phyloP scores from a whole-genome alignment of 2,888 invertebrate species.

The Netelia virgata region DNA sequence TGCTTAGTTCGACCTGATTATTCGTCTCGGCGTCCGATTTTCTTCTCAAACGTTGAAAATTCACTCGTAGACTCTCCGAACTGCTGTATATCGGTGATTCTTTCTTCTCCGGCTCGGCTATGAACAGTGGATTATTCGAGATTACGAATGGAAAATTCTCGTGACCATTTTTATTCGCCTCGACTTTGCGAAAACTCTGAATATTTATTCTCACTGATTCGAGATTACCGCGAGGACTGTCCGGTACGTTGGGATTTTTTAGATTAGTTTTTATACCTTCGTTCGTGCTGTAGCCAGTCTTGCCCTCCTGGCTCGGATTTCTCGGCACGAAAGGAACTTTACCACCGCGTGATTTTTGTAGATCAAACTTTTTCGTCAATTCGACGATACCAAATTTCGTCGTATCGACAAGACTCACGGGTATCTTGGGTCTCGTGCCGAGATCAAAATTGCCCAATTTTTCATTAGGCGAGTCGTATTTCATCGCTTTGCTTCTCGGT shows the following conservation, averaged over 20 bases:
- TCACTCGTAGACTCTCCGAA: constrained; percentile 79
- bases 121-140: constrained; percentile 82
- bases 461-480: constrained; percentile 74
- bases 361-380: constrained; percentile 77
- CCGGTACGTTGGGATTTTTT: constrained; percentile 74
- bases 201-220: constrained; percentile 79
- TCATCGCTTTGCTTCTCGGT: constrained; percentile 70
- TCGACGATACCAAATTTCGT: constrained; percentile 75
- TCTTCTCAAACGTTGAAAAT: constrained; percentile 79
- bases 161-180: constrained; percentile 79
- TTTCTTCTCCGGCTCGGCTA: constrained; percentile 79
- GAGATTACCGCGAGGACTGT: constrained; percentile 76
- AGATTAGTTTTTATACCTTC: constrained; percentile 74
- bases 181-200: constrained; percentile 78
- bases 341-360: constrained; percentile 71
- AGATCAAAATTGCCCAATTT: constrained; percentile 75
- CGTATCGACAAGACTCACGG: constrained; percentile 69
- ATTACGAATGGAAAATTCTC: constrained; percentile 81
- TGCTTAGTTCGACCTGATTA: constrained; percentile 77
- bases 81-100: constrained; percentile 81
- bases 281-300: constrained; percentile 68
- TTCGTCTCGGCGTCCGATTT: constrained; percentile 81
- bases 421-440: constrained; percentile 79
- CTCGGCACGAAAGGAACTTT: constrained; percentile 73
- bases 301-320: constrained; percentile 72